These are phyloP conservation scores for Polylopha cassiicola DNA, from an alignment of 2,888 invertebrate genomes.

Conservation along the genomic window DNA sequence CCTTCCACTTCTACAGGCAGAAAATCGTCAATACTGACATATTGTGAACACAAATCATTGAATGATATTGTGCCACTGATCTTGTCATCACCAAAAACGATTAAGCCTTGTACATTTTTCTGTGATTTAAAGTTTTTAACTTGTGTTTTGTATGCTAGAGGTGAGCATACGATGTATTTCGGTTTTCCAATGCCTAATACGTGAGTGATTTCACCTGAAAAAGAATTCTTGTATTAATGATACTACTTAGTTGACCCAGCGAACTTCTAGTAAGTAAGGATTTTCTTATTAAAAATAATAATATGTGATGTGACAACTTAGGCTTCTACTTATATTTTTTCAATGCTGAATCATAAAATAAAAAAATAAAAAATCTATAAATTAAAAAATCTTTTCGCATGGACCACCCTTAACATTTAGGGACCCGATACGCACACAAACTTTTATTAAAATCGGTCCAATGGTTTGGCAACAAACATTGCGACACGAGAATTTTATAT, in stretches of 20 bases:
- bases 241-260: neutral
- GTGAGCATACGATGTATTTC: slow-evolving; percentile 80
- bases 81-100: slow-evolving; percentile 33
- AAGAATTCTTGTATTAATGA: slow-evolving; percentile 2
- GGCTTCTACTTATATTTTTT: too few relatives aligned
- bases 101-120: slow-evolving; percentile 34
- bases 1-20: slow-evolving; percentile 65
- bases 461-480: too few relatives aligned
- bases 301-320: too few relatives aligned
- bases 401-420: too few relatives aligned
- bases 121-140: slow-evolving; percentile 39
- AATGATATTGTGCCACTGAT: neutral
- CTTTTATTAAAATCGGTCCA: too few relatives aligned
- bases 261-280: neutral
- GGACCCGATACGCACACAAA: too few relatives aligned
- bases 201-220: slow-evolving; percentile 80
- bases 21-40: slow-evolving; percentile 42
- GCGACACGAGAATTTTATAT: too few relatives aligned
- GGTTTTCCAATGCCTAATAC: slow-evolving; percentile 81
- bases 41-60: slow-evolving; percentile 31
- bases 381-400: too few relatives aligned
- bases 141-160: slow-evolving; percentile 60
- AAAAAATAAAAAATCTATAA: too few relatives aligned
- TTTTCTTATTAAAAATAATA: too few relatives aligned
- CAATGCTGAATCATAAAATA: too few relatives aligned